phyloP scores from a whole-genome alignment of 2,888 invertebrate genomes.

The Pyrgus malvae region DNA sequence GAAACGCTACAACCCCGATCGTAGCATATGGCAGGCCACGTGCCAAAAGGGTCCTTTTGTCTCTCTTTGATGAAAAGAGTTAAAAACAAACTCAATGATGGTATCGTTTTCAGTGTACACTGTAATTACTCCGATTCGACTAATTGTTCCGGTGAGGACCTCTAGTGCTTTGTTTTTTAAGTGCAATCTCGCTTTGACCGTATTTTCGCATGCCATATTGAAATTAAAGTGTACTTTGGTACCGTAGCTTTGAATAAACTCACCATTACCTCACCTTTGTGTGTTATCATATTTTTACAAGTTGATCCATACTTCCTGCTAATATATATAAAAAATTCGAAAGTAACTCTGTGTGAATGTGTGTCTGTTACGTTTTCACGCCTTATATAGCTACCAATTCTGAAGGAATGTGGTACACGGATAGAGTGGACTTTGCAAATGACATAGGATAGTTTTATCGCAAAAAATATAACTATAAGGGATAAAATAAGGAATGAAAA shows the following conservation, averaged over 20 bases:
- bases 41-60: conserved; percentile 72
- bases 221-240: conserved; percentile 54
- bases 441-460: no score
- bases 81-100: conserved; percentile 60
- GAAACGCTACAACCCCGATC: background rate
- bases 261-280: conserved; percentile 13
- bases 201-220: conserved; percentile 68
- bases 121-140: conserved; percentile 74
- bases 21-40: conserved; percentile 66
- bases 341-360: no score
- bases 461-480: no score
- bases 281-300: conserved; percentile 6
- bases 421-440: no score
- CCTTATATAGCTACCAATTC: no score
- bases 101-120: conserved; percentile 72
- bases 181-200: conserved; percentile 71
- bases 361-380: no score
- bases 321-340: no score
- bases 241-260: conserved; percentile 19
- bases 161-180: conserved; percentile 63
- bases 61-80: conserved; percentile 54
- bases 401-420: no score
- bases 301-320: no score
- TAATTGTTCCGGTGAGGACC: conserved; percentile 67
- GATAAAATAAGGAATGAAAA: no score